Evolutionary conservation across 2,888 invertebrate genomes (phyloP).

Genomic region (Punctoribates punctum): DNA sequence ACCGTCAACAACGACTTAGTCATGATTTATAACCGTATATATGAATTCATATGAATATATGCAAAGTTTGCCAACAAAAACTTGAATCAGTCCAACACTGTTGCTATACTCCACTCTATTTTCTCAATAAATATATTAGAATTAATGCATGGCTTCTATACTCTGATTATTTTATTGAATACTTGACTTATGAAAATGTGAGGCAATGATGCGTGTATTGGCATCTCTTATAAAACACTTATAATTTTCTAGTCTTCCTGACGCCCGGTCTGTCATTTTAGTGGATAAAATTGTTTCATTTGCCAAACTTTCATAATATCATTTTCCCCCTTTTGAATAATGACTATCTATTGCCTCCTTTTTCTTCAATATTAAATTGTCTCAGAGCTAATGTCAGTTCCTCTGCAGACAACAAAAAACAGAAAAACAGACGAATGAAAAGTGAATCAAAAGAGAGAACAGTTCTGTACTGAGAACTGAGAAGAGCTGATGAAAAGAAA

Average conservation of each 20-base stretch:
- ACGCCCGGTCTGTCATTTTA: slow-evolving; percentile 29
- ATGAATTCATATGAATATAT: slow-evolving; percentile 25
- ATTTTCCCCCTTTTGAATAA: slow-evolving; percentile 28
- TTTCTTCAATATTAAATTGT: slow-evolving; percentile 31
- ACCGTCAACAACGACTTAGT: slow-evolving; percentile 38
- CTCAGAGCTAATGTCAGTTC: too few relatives aligned
- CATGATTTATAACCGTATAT: slow-evolving; percentile 36
- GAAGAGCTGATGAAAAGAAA: slow-evolving; percentile 20
- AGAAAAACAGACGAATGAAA: background rate
- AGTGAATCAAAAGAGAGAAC: background rate
- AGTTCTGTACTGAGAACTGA: background rate
- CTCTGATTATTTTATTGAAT: slow-evolving; percentile 36
- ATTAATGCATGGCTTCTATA: slow-evolving; percentile 24
- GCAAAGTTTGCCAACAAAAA: slow-evolving; percentile 36
- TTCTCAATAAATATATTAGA: slow-evolving; percentile 20
- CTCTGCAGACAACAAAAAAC: background rate
- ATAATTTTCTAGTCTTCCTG: slow-evolving; percentile 25
- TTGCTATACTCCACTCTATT: background rate
- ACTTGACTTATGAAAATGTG: slow-evolving; percentile 28
- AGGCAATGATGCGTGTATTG: slow-evolving; percentile 30
- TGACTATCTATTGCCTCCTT: slow-evolving; percentile 26
- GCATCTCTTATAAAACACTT: slow-evolving; percentile 34
- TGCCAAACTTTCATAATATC: background rate
- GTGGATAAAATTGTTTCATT: slow-evolving; percentile 26
- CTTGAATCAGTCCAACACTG: slow-evolving; percentile 8